Percentiles rank a stretch among this genome's conserved stretches.
These are phyloP conservation scores for Nowickia ferox DNA, from an alignment of 2,888 invertebrate genomes.

Conservation along the genomic window DNA sequence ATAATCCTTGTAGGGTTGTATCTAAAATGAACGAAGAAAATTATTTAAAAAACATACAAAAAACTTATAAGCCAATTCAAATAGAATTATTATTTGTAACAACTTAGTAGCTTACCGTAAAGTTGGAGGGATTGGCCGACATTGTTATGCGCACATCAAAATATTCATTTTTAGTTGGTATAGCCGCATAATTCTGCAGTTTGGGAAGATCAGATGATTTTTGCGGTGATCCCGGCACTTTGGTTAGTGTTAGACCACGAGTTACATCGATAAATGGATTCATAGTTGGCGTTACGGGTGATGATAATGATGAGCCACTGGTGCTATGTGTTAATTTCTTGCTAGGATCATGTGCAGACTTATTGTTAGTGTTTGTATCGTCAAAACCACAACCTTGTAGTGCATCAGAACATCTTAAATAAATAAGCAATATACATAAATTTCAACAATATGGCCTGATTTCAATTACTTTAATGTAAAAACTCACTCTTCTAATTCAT, in stretches of 20 bases:
- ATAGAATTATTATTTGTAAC: no score
- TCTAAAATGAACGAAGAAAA: constrained; percentile 77
- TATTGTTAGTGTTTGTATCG: constrained; percentile 44
- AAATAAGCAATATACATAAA: constrained; percentile 11
- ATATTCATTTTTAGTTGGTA: constrained; percentile 84
- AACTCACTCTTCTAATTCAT: constrained; percentile 84
- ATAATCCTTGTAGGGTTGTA: constrained; percentile 84
- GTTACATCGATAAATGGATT: constrained; percentile 75
- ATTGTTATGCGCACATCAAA: constrained; percentile 90
- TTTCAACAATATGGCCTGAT: neutral
- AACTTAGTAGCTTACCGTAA: constrained; percentile 76
- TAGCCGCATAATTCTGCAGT: constrained; percentile 77
- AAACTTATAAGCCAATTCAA: no score
- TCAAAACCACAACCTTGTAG: constrained; percentile 52
- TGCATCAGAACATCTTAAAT: constrained; percentile 61
- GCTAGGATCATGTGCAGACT: constrained; percentile 45
- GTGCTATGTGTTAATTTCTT: constrained; percentile 47
- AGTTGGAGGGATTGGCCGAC: constrained; percentile 88
- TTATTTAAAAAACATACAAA: neutral
- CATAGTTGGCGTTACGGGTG: constrained; percentile 70
- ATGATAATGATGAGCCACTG: constrained; percentile 71
- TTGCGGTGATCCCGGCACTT: constrained; percentile 77
- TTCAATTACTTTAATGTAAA: neutral
- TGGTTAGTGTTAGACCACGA: constrained; percentile 75
- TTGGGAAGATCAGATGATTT: constrained; percentile 73